Evolutionary conservation across 2,888 invertebrate genomes (phyloP).

Genomic region (Falcaria lacertinaria): DNA sequence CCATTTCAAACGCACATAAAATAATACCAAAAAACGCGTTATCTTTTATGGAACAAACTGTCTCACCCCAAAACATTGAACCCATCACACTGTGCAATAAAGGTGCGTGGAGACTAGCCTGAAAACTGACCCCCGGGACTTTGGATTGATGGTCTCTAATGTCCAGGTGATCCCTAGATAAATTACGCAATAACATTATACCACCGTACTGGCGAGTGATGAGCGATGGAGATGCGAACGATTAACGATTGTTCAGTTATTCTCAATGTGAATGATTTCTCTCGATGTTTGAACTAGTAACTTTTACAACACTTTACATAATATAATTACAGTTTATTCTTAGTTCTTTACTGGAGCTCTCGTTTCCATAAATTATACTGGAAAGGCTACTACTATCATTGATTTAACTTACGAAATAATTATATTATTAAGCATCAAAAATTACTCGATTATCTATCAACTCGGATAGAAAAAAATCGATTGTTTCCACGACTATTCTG

Average conservation of each 20-base stretch:
- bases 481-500: too few species aligned
- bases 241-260: slow-evolving; percentile 33
- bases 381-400: too few species aligned
- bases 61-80: slow-evolving; percentile 24
- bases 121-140: slow-evolving; percentile 56
- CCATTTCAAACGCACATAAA: too few species aligned
- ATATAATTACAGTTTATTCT: too few species aligned
- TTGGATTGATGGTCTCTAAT: slow-evolving; percentile 64
- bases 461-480: too few species aligned
- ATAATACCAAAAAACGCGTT: slow-evolving; percentile 5
- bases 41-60: slow-evolving; percentile 4
- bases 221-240: slow-evolving; percentile 14
- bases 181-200: slow-evolving; percentile 24
- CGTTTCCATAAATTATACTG: too few species aligned
- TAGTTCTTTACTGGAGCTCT: too few species aligned
- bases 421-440: too few species aligned
- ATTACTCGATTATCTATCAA: too few species aligned
- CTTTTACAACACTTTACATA: too few species aligned
- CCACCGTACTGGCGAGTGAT: background rate
- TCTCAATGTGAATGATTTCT: slow-evolving; percentile 23
- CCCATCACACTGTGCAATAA: slow-evolving; percentile 43
- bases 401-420: too few species aligned
- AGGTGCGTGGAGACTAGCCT: slow-evolving; percentile 46
- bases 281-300: too few species aligned
- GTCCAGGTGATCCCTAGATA: slow-evolving; percentile 56